These are phyloP conservation scores for Aradophagus sp. DNA, from an alignment of 1,140 invertebrate species.

Conservation along the genomic window DNA sequence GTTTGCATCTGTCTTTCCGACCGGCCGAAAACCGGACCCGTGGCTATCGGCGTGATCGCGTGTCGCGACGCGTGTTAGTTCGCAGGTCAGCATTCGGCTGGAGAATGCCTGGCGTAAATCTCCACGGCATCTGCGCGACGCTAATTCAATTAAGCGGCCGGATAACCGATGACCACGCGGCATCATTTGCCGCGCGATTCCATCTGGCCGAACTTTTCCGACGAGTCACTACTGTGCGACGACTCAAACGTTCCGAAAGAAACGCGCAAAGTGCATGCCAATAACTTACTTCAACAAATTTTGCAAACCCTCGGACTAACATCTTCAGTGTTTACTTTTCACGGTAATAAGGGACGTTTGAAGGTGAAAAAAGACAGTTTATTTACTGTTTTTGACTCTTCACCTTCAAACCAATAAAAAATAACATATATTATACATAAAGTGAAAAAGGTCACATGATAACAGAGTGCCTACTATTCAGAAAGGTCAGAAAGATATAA, in stretches of 20 bases:
- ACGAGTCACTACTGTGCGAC: neutral
- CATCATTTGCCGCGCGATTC: slow-evolving; percentile 1
- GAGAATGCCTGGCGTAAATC: slow-evolving; percentile 22
- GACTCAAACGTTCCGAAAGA: neutral
- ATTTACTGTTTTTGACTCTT: no score
- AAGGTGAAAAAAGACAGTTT: no score
- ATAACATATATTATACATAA: no score
- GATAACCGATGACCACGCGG: slow-evolving; percentile 4
- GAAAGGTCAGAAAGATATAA: no score
- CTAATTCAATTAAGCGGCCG: slow-evolving; percentile 37
- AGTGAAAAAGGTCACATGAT: no score
- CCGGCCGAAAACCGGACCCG: slow-evolving; percentile 24
- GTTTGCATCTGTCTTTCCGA: slow-evolving; percentile 28
- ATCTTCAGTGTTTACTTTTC: no score
- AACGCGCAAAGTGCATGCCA: no score
- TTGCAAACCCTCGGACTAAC: no score
- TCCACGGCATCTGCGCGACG: slow-evolving; percentile 1
- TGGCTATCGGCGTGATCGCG: slow-evolving; percentile 27
- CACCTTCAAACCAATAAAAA: no score
- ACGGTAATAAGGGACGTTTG: no score
- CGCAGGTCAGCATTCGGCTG: slow-evolving; percentile 29
- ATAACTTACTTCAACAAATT: no score
- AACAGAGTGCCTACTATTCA: no score
- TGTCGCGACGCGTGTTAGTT: slow-evolving; percentile 35
- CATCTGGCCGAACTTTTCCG: neutral